Conservation (phyloP, 2,797 vertebrate genomes). For the Aotus griseimembra region DNA sequence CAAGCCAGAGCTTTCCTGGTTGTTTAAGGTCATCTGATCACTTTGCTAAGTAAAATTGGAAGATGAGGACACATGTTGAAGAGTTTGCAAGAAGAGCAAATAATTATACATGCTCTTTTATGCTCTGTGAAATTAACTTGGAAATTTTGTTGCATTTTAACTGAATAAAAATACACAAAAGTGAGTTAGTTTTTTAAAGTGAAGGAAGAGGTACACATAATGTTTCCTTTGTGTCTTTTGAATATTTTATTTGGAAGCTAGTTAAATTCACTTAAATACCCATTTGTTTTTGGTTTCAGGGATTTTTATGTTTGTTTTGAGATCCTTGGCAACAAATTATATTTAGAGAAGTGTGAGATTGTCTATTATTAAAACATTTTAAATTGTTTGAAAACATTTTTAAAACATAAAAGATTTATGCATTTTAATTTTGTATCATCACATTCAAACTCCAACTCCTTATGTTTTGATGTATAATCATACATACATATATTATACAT, state of each 20-base stretch:
- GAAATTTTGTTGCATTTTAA: not conserved
- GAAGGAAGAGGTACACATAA: not conserved
- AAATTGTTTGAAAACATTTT: conserved; percentile 38
- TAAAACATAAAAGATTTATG: not conserved
- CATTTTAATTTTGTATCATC: conserved; percentile 36
- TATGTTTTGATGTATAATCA: not conserved
- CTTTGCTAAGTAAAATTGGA: not conserved
- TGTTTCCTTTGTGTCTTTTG: conserved; percentile 37
- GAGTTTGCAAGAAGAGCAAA: not conserved
- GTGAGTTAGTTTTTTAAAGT: not conserved
- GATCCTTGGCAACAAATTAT: not conserved
- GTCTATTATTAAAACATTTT: conserved; percentile 38
- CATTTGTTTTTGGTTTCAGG: conserved; percentile 46
- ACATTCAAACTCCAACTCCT: not conserved
- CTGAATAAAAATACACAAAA: not conserved
- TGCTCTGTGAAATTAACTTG: not conserved
- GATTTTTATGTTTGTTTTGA: conserved; percentile 32
- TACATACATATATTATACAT: not conserved
- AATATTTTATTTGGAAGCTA: conserved; percentile 40
- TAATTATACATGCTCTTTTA: not conserved
- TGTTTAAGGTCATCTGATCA: not conserved
- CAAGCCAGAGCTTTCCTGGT: not conserved
- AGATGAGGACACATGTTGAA: not conserved
- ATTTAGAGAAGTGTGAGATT: conserved; percentile 42
- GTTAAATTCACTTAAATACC: conserved; percentile 1